Percentiles rank a stretch among this genome's conserved stretches.
Evolutionary conservation across 2,797 vertebrate genomes (phyloP).

Genomic region (Orestias chungarensis): DNA sequence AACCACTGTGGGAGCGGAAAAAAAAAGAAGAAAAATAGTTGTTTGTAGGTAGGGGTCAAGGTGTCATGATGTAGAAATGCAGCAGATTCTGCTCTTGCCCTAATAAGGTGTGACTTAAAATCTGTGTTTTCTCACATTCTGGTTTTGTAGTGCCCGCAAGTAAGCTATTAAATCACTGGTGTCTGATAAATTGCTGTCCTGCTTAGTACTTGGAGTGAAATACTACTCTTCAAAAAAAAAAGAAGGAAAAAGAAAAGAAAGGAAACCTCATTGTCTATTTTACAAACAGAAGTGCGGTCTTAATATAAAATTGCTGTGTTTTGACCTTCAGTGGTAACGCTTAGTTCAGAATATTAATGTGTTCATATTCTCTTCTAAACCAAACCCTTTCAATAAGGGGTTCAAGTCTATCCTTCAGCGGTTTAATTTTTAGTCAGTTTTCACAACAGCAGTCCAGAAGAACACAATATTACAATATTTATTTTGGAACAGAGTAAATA

Average conservation of each 20-base stretch:
- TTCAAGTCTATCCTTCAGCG: neutral
- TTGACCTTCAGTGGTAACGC: neutral
- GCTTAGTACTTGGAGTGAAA: conserved; percentile 5
- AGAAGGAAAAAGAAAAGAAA: too few relatives aligned
- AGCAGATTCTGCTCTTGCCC: neutral
- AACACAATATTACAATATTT: too few relatives aligned
- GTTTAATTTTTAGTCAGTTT: neutral
- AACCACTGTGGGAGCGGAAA: conserved; percentile 43
- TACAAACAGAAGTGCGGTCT: conserved; percentile 8
- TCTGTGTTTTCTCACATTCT: neutral
- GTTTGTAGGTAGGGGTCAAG: conserved; percentile 39
- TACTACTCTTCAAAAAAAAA: conserved; percentile 21
- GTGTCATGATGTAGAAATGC: conserved; percentile 26
- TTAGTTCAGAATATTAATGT: neutral
- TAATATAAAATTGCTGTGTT: neutral
- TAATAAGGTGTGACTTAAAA: neutral
- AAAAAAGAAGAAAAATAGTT: conserved; percentile 22
- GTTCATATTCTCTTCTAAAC: neutral
- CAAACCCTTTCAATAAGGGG: neutral
- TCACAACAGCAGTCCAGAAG: neutral
- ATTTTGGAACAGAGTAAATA: too few relatives aligned
- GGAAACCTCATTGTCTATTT: conserved; percentile 17
- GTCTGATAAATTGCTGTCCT: conserved; percentile 21
- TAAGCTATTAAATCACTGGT: conserved; percentile 1
- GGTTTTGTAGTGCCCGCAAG: too few relatives aligned